Base-by-base conservation (phyloP, 2,888 invertebrate genomes). In the Morpho achilles region DNA sequence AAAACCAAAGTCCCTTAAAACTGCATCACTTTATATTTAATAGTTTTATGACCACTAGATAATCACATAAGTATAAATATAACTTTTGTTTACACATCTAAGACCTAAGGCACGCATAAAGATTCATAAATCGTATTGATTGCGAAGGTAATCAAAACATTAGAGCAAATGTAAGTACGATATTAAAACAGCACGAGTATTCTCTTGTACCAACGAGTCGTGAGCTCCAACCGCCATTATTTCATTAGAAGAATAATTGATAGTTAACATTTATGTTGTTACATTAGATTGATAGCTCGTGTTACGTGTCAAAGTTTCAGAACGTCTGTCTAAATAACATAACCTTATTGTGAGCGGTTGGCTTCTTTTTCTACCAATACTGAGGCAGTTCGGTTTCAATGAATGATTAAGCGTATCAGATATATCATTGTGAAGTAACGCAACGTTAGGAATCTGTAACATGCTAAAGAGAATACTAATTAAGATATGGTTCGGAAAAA, bases 221-320 rank as follows among this genome's bases (percentile, higher is more conserved):
- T 84, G 85, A 84, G 78, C 68, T 68, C 70, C 70, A 67, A 64
- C 69, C 66, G 75, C 77, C 76, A 84, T 86, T 84, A 84, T 84
- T 84, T 84, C 84, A 84, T 83, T 85, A 82, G 75, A 79, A 66
- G 70, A 72, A 84, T 87, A 87, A 87, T 86, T 87, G 81, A 87
- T 86, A 80, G 84, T 77, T 77, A 77, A 74, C 74, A 75, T 75
- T 74, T 70, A 69, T 80, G 77, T 77, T 82, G 84, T 80, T 85
- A 82, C 78, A 74, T 76, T 75, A 81, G 82, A 87, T 85, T 82
- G 80, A 87, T 86, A 74, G 84, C 79, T 82, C 78, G 77, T 81
- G 81, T 82, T 79, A 81, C 74, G 78, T 77, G 74, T 77, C 76
- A 76, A 70, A 70, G 68, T 69, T 71, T 71, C 68, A 68, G 67